phyloP scores from a whole-genome alignment of 2,888 invertebrate species.

The Tuta absoluta region DNA sequence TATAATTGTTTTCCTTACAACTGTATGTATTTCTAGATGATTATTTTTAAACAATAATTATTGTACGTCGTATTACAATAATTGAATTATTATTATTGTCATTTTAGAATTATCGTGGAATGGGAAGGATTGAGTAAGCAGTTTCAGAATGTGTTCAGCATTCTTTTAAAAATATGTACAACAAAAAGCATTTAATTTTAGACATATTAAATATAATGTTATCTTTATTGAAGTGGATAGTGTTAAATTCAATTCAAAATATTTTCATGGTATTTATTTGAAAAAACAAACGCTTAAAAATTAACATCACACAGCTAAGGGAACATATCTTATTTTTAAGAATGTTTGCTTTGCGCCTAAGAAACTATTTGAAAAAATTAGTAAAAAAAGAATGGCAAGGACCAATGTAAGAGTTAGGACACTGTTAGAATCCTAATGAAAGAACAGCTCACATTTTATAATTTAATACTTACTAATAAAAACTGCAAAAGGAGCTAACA shows the following conservation, averaged over 20 bases:
- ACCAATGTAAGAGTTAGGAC: slow-evolving; percentile 70
- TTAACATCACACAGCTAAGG: slow-evolving; percentile 71
- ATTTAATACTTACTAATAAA: slow-evolving; percentile 45
- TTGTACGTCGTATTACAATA: slow-evolving; percentile 73
- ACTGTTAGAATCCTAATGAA: slow-evolving; percentile 59
- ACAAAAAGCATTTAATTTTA: slow-evolving; percentile 81
- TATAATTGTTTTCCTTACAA: slow-evolving; percentile 69
- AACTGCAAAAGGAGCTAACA: slow-evolving; percentile 67
- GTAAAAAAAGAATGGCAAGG: slow-evolving; percentile 57
- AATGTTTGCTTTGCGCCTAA: slow-evolving; percentile 53
- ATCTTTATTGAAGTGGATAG: slow-evolving; percentile 65
- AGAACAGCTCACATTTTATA: slow-evolving; percentile 63
- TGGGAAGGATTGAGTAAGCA: slow-evolving; percentile 55
- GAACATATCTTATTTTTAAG: slow-evolving; percentile 51
- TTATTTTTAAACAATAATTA: slow-evolving; percentile 71
- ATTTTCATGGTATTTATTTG: slow-evolving; percentile 68
- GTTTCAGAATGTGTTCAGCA: slow-evolving; percentile 48
- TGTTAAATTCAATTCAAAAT: slow-evolving; percentile 53
- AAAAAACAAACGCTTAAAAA: slow-evolving; percentile 66
- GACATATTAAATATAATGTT: slow-evolving; percentile 77
- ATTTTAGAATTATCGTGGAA: slow-evolving; percentile 71
- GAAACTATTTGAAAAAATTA: slow-evolving; percentile 35
- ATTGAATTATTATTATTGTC: slow-evolving; percentile 68
- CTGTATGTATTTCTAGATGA: slow-evolving; percentile 74
- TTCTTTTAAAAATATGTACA: slow-evolving; percentile 71